phyloP scores from a whole-genome alignment of 2,797 vertebrate genomes.

The Paratrypauchen microcephalus region DNA sequence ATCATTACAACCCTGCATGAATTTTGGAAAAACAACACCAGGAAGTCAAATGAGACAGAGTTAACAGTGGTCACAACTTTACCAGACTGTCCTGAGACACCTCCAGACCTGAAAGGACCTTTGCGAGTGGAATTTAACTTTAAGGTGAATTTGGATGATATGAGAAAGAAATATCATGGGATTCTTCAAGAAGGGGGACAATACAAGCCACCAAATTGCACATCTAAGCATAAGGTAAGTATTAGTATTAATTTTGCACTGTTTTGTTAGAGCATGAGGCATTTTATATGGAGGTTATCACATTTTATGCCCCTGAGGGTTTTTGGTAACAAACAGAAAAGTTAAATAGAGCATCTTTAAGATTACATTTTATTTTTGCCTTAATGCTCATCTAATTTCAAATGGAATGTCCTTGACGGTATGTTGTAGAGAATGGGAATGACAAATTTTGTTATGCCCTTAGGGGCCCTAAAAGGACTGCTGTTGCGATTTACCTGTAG shows the following conservation, averaged over 20 bases:
- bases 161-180: not conserved
- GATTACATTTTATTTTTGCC: not conserved
- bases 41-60: rapidly evolving
- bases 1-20: rapidly evolving
- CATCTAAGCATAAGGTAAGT: slow-evolving; percentile 59
- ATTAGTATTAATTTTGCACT: not conserved
- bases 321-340: not conserved
- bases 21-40: rapidly evolving
- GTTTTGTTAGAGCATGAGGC: not conserved
- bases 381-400: not conserved
- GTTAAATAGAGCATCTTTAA: not conserved
- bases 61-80: rapidly evolving
- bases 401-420: not conserved
- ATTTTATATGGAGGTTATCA: no score
- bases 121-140: slow-evolving; percentile 41
- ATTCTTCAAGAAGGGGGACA: slow-evolving; percentile 45
- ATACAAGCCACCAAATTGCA: slow-evolving; percentile 52
- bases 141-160: slow-evolving; percentile 23
- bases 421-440: not conserved
- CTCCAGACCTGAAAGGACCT: slow-evolving; percentile 52
- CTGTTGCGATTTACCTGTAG: no score
- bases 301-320: no score
- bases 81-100: slow-evolving; percentile 37
- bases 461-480: not conserved
- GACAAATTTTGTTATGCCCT: not conserved